Conservation (phyloP, 2,113 vertebrate species). For the Acrocephalus kingi region DNA sequence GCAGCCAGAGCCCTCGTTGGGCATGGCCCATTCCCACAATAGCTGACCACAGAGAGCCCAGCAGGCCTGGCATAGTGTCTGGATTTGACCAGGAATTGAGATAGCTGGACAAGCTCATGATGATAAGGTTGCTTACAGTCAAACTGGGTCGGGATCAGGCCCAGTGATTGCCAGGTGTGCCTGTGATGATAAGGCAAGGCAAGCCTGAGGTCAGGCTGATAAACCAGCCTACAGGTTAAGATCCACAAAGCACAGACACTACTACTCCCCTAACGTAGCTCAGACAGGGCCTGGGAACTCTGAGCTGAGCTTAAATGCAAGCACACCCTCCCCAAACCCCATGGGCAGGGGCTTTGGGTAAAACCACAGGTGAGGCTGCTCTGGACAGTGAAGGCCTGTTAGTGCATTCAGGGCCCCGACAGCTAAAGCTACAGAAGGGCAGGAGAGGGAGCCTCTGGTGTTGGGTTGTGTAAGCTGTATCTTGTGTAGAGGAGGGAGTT, state of each 20-base stretch:
- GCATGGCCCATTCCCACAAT: background rate
- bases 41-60: background rate
- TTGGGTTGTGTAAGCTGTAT: background rate
- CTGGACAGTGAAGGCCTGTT: background rate
- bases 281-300: background rate
- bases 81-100: background rate
- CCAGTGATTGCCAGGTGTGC: background rate
- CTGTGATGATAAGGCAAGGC: background rate
- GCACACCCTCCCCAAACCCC: background rate
- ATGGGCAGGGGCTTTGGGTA: background rate
- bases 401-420: background rate
- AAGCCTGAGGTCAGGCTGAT: background rate
- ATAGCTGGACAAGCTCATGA: background rate
- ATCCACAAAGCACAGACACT: background rate
- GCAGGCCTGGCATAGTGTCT: accelerated
- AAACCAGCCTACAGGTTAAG: background rate
- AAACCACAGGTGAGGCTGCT: background rate
- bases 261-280: accelerated
- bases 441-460: background rate
- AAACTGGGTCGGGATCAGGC: background rate
- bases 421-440: background rate
- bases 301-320: background rate
- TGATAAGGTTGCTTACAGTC: background rate
- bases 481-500: background rate
- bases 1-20: background rate